phyloP scores from a whole-genome alignment of 2,113 vertebrate genomes.

The Chaetorhynchus papuensis region DNA sequence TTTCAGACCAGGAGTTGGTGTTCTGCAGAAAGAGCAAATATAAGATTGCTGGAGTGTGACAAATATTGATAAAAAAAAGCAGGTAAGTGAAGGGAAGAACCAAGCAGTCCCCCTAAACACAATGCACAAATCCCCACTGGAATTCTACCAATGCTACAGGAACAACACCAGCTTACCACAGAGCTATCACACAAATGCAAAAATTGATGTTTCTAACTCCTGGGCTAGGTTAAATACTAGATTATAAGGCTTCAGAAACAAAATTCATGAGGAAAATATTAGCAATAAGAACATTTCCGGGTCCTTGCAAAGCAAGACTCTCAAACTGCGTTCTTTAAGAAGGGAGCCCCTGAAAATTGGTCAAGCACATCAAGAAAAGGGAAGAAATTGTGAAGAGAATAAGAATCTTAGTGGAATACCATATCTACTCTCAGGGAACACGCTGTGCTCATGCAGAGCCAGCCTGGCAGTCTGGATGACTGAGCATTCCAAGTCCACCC shows the following conservation, averaged over 20 bases:
- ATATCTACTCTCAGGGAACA: background rate
- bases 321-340: background rate
- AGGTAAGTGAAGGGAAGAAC: background rate
- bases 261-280: background rate
- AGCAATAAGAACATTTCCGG: background rate
- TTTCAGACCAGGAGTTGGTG: background rate
- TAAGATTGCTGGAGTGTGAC: background rate
- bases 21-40: background rate
- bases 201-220: background rate
- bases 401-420: background rate
- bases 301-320: background rate
- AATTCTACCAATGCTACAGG: background rate
- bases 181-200: background rate
- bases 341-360: background rate
- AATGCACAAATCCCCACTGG: background rate
- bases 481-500: background rate
- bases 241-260: background rate
- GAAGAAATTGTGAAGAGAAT: background rate
- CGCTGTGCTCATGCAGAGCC: background rate
- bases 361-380: background rate
- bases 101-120: background rate
- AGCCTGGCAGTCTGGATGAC: background rate
- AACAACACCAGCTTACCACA: background rate
- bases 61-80: background rate
- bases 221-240: background rate